phyloP scores from a whole-genome alignment of 2,888 invertebrate genomes.

The Gryllus longicercus region DNA sequence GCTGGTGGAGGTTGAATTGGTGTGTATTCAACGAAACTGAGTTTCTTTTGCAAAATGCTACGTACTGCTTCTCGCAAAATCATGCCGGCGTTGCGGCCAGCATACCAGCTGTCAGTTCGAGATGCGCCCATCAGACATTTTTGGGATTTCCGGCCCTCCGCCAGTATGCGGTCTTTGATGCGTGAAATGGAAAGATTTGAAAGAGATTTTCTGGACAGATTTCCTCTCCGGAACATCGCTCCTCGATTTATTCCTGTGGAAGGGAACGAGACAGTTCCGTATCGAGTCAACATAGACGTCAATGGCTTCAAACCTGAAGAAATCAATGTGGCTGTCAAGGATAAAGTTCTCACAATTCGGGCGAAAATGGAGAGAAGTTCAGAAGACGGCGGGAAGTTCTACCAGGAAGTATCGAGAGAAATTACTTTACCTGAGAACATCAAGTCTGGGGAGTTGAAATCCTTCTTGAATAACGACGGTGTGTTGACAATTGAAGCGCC shows the following conservation, averaged over 20 bases:
- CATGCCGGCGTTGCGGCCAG: too few relatives aligned
- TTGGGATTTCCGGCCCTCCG: slow-evolving; percentile 22
- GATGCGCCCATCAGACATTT: not conserved
- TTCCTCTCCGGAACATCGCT: slow-evolving; percentile 29
- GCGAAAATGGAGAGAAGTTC: slow-evolving; percentile 39
- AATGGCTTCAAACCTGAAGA: slow-evolving; percentile 41
- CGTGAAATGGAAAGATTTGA: slow-evolving; percentile 38
- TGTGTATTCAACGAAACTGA: not conserved
- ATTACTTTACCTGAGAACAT: slow-evolving; percentile 41
- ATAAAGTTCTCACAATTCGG: slow-evolving; percentile 36
- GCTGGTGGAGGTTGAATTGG: not conserved
- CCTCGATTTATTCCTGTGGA: slow-evolving; percentile 35
- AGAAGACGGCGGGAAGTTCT: slow-evolving; percentile 39
- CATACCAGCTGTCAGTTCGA: not conserved
- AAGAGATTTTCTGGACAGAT: slow-evolving; percentile 32
- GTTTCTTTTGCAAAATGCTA: too few relatives aligned
- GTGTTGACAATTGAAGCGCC: slow-evolving; percentile 41
- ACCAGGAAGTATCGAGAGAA: slow-evolving; percentile 40
- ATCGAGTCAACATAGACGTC: slow-evolving; percentile 39
- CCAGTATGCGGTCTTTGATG: slow-evolving; percentile 34
- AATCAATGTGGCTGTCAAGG: slow-evolving; percentile 40
- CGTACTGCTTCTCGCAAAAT: too few relatives aligned
- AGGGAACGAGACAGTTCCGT: slow-evolving; percentile 31
- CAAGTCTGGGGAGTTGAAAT: slow-evolving; percentile 39
- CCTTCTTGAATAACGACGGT: slow-evolving; percentile 39